Base-by-base conservation (phyloP, 2,888 invertebrate species). In the Prenolepis imparis region DNA sequence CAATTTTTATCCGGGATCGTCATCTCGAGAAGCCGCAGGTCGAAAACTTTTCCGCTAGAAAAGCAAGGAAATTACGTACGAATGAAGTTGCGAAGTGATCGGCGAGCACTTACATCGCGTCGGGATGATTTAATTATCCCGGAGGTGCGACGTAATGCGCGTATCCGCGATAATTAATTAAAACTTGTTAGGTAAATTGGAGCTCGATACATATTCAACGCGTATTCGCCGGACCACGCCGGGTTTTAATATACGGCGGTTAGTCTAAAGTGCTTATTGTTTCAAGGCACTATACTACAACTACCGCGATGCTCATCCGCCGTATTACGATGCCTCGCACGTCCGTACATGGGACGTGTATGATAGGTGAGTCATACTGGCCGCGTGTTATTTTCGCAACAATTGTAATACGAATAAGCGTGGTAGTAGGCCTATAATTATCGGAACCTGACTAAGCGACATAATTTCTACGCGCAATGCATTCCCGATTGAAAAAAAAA, bases 191-290 rank as follows among this genome's bases (percentile, higher is more conserved):
- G 63, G 63, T 57, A 52, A 70, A 81, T 61, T 67, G 59, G n/a
- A 61, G 28, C 61, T 39, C 67, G 41, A 68, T 70, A 67, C 77
- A 84, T 83, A 80, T 86, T 86, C 83, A 87, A 82, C 28, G 28
- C 66, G 68, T 75, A 83, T 84, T 72, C 84, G 84, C 48, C 78
- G 63, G 61, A 73, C 80, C 80, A 83, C 80, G 48, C 83, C 82
- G 84, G 82, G 75, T 84, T 89, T 89, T 87, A 90, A 90, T 84
- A 82, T 68, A 44, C 44, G 83, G 70, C 72, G 68, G 86, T 90
- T 90, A 83, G 82, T 77, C 88, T 89, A 87, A 82, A 90, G 90
- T 90, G 84, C 85, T 83, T 78, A 91, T 91, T 91, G 89, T 91
- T 89, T 82, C 85, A 86, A 87, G 83, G 78, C 88, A 67, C 74